Percentiles rank a stretch among this genome's conserved stretches.
These are phyloP conservation scores for Xyrauchen texanus DNA, from an alignment of 2,113 vertebrate species.

Conservation along the genomic window DNA sequence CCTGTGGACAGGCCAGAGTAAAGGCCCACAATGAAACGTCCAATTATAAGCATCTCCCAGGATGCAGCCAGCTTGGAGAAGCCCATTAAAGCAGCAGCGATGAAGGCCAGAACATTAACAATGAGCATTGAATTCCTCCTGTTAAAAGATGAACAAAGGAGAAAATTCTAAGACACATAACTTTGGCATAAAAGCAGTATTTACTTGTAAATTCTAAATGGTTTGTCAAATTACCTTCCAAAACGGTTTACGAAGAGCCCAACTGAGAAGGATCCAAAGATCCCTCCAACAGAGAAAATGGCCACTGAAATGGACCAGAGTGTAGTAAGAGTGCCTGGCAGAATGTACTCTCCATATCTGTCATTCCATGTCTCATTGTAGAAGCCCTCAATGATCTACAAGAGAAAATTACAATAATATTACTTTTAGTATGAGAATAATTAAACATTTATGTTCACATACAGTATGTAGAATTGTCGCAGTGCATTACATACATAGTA, in stretches of 20 bases:
- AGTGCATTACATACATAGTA: too few relatives aligned
- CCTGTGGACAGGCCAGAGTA: slow-evolving; percentile 93
- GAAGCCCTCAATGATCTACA: slow-evolving; percentile 88
- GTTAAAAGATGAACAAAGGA: background rate
- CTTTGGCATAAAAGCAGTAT: background rate
- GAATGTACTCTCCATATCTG: slow-evolving; percentile 79
- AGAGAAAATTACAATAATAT: background rate
- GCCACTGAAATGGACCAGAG: slow-evolving; percentile 94
- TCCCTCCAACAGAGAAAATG: slow-evolving; percentile 94
- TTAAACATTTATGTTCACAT: too few relatives aligned
- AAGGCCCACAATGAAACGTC: slow-evolving; percentile 88
- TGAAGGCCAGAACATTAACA: slow-evolving; percentile 83
- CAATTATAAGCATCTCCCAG: slow-evolving; percentile 92
- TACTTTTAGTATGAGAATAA: background rate
- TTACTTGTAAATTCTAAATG: background rate
- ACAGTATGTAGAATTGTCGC: too few relatives aligned
- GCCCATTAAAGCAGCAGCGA: slow-evolving; percentile 86
- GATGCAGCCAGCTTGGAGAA: slow-evolving; percentile 90
- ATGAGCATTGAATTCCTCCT: slow-evolving; percentile 95
- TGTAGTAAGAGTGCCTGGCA: slow-evolving; percentile 73
- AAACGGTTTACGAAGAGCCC: slow-evolving; percentile 91
- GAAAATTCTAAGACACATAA: background rate
- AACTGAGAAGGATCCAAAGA: slow-evolving; percentile 90
- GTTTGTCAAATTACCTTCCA: slow-evolving; percentile 77
- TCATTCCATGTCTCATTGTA: slow-evolving; percentile 86